Evolutionary conservation across 2,113 vertebrate species (phyloP).

Genomic region (Cyprinodon variegatus): DNA sequence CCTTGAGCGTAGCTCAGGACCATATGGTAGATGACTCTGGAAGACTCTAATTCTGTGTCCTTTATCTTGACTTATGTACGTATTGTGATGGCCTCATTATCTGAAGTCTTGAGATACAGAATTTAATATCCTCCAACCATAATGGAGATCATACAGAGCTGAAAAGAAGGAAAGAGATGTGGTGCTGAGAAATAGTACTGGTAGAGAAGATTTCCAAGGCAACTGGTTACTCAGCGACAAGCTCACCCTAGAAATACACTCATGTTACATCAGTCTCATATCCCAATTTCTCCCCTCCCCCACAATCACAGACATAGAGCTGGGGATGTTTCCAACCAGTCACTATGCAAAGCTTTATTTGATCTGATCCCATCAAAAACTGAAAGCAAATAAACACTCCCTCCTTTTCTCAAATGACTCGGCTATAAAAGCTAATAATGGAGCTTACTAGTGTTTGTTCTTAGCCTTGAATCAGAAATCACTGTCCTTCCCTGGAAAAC

Average conservation of each 20-base stretch:
- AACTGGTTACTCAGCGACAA: constrained; percentile 77
- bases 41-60: constrained; percentile 2
- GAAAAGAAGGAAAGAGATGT: constrained; percentile 30
- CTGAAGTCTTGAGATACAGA: constrained; percentile 39
- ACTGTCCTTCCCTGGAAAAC: neutral
- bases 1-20: constrained; percentile 25
- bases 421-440: neutral
- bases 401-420: neutral
- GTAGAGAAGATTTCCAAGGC: constrained; percentile 64
- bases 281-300: constrained; percentile 49
- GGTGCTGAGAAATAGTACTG: constrained; percentile 8
- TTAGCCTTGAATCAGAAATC: neutral
- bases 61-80: constrained; percentile 22
- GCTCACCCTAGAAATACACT: constrained; percentile 55
- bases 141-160: constrained; percentile 47
- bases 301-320: constrained; percentile 24
- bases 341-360: constrained; percentile 6
- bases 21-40: constrained; percentile 32
- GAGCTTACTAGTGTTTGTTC: neutral
- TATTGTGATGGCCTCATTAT: constrained; percentile 32
- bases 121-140: constrained; percentile 49
- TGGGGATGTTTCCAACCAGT: constrained; percentile 8
- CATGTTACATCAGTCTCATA: constrained; percentile 67
- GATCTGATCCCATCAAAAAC: neutral
- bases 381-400: neutral